Conservation (phyloP, 1,140 invertebrate species). For the Pentalonia nigronervosa region DNA sequence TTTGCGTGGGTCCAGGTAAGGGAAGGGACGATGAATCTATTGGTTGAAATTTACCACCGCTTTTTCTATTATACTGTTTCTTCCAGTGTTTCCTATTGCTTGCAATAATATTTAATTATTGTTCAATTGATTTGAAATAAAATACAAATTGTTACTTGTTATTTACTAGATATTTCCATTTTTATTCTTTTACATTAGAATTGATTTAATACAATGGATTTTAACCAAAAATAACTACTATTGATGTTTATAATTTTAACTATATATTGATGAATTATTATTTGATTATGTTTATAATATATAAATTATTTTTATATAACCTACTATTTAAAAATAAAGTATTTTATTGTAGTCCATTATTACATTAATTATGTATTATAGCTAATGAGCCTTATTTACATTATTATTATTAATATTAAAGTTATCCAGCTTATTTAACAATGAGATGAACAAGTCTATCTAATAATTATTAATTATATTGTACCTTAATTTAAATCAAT, state of each 20-base stretch:
- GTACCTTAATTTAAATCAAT: background rate
- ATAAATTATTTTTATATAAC: slow-evolving; percentile 3
- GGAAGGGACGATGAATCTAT: slow-evolving; percentile 57
- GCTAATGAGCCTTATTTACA: background rate
- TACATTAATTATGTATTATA: background rate
- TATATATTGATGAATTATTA: background rate
- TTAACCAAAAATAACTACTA: background rate
- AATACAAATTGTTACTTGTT: slow-evolving; percentile 34
- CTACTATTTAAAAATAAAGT: slow-evolving; percentile 6
- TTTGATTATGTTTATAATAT: background rate
- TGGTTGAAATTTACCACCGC: slow-evolving; percentile 51
- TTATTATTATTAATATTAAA: slow-evolving; percentile 15
- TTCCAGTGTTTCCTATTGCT: slow-evolving; percentile 57
- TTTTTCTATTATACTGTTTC: slow-evolving; percentile 47
- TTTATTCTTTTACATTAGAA: background rate
- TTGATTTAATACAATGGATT: background rate
- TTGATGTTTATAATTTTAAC: background rate
- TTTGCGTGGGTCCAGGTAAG: slow-evolving; percentile 63
- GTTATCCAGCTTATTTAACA: background rate
- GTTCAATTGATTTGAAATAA: slow-evolving; percentile 24
- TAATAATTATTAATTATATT: slow-evolving; percentile 5
- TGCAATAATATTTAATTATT: slow-evolving; percentile 42
- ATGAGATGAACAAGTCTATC: background rate
- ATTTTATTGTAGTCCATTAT: slow-evolving; percentile 18
- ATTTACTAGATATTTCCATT: slow-evolving; percentile 1